These are phyloP conservation scores for Homarus gammarus DNA, from an alignment of 2,888 invertebrate species.

Conservation along the genomic window DNA sequence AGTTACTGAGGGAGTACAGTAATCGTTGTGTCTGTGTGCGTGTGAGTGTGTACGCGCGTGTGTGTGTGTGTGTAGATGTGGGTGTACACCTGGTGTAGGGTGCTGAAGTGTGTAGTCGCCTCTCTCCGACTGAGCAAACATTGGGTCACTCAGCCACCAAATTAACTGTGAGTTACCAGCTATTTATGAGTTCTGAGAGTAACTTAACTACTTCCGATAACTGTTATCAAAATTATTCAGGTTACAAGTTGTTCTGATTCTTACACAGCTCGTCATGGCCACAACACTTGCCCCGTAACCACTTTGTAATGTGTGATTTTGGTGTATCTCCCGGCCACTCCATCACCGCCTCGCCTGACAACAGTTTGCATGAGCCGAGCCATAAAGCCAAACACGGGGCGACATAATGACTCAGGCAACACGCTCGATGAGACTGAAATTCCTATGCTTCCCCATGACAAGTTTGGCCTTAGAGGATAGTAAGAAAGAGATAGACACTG, in stretches of 20 bases:
- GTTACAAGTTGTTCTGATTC: not conserved
- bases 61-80: slow-evolving; percentile 37
- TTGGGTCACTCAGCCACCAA: not conserved
- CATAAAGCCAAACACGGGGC: not conserved
- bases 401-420: not conserved
- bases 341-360: no score
- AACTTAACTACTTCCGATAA: not conserved
- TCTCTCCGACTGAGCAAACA: not conserved
- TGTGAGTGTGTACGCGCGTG: slow-evolving; percentile 43
- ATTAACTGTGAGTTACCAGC: not conserved
- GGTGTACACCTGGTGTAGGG: not conserved
- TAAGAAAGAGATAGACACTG: not conserved
- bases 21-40: slow-evolving; percentile 30
- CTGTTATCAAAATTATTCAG: not conserved
- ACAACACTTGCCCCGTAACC: not conserved
- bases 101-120: not conserved
- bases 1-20: slow-evolving; percentile 9
- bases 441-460: not conserved
- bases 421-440: not conserved
- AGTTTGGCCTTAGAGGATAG: not conserved
- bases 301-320: not conserved
- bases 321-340: no score
- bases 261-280: not conserved
- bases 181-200: not conserved
- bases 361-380: not conserved